phyloP scores from a whole-genome alignment of 2,888 invertebrate genomes.

The Linnaemya vulpina region DNA sequence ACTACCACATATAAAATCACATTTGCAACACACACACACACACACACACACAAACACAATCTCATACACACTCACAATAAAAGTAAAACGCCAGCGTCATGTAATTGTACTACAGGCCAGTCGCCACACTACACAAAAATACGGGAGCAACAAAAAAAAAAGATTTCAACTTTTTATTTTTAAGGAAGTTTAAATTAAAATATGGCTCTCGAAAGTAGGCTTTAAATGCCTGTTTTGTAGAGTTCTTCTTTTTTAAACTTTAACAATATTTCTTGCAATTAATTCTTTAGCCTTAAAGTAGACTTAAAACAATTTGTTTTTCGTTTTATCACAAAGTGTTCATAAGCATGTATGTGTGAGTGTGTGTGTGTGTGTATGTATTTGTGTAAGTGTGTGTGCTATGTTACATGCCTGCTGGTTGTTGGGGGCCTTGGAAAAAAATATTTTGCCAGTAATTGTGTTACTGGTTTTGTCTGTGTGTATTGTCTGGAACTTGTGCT shows the following conservation, averaged over 20 bases:
- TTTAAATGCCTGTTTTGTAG: slow-evolving; percentile 27
- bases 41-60: slow-evolving; percentile 1
- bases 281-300: slow-evolving; percentile 40
- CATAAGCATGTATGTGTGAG: neutral
- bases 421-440: neutral
- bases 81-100: slow-evolving; percentile 67
- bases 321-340: neutral
- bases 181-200: slow-evolving; percentile 55
- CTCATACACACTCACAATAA: slow-evolving; percentile 24
- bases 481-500: slow-evolving; percentile 36
- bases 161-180: slow-evolving; percentile 22
- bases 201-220: slow-evolving; percentile 63
- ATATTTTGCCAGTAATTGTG: slow-evolving; percentile 49
- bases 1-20: slow-evolving; percentile 45
- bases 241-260: neutral
- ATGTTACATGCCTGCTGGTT: neutral
- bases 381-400: neutral
- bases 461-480: slow-evolving; percentile 38
- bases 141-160: slow-evolving; percentile 5
- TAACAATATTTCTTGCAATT: slow-evolving; percentile 29
- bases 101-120: slow-evolving; percentile 23
- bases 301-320: slow-evolving; percentile 30
- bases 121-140: slow-evolving; percentile 25
- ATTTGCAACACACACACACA: slow-evolving; percentile 33
- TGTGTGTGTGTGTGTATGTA: neutral